Conservation (phyloP, 2,797 vertebrate genomes). For the Eulemur albifrons region DNA sequence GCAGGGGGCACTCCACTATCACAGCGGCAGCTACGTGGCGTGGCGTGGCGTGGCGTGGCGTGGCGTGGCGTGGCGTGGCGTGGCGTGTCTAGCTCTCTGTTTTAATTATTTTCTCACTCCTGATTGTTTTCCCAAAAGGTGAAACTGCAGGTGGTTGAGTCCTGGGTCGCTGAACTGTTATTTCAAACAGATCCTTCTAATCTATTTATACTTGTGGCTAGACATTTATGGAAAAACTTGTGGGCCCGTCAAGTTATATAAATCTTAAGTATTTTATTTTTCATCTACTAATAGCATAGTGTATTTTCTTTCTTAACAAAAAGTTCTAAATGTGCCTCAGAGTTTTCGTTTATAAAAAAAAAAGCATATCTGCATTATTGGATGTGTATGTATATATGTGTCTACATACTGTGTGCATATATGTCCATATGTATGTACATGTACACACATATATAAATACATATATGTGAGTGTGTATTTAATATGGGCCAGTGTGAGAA, state of each 20-base stretch:
- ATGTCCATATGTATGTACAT: too few relatives aligned
- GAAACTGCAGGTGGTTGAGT: background rate
- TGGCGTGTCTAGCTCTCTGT: background rate
- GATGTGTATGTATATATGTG: background rate
- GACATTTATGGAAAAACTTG: slow-evolving; percentile 2
- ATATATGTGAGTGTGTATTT: background rate
- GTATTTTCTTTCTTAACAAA: slow-evolving; percentile 2
- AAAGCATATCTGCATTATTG: background rate
- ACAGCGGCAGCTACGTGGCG: accelerated
- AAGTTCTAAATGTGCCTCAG: background rate
- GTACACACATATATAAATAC: background rate
- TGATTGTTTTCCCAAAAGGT: background rate
- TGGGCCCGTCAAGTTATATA: background rate
- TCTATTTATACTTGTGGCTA: background rate
- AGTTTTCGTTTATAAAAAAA: background rate
- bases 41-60: too few relatives aligned
- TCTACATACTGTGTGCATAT: background rate
- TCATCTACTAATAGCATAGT: background rate
- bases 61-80: too few relatives aligned
- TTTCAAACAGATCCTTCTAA: slow-evolving; percentile 4
- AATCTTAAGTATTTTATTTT: slow-evolving; percentile 28
- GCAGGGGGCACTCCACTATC: accelerated
- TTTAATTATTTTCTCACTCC: background rate
- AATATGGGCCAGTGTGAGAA: background rate
- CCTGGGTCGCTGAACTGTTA: background rate